Evolutionary conservation across 2,888 invertebrate genomes (phyloP).

Genomic region (Tiliacea citrago): DNA sequence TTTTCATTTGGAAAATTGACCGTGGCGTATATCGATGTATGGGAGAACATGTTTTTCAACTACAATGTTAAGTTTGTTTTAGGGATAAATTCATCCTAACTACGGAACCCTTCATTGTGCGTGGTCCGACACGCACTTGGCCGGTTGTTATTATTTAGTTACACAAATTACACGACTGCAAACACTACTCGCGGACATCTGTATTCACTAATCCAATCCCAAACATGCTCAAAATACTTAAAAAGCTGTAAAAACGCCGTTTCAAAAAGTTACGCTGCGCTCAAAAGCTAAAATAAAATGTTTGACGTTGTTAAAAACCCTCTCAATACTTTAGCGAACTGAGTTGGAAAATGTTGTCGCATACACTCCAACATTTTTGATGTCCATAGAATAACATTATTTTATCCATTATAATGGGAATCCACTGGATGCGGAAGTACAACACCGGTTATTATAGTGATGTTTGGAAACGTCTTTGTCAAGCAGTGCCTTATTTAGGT

Average conservation of each 20-base stretch:
- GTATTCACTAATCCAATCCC: constrained; percentile 40
- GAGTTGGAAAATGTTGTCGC: constrained; percentile 49
- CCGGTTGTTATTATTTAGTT: not conserved
- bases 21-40: too few species aligned
- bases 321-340: constrained; percentile 38
- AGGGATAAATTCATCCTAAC: too few species aligned
- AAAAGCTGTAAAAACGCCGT: constrained; percentile 43
- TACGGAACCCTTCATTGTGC: too few species aligned
- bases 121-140: too few species aligned
- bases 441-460: not conserved
- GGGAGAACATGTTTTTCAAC: too few species aligned
- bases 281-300: constrained; percentile 55
- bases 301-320: constrained; percentile 46
- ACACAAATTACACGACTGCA: not conserved
- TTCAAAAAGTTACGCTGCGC: constrained; percentile 40
- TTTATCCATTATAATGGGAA: not conserved
- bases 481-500: not conserved
- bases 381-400: constrained; percentile 41
- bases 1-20: too few species aligned
- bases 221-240: constrained; percentile 34
- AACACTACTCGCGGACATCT: constrained; percentile 13
- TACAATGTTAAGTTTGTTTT: too few species aligned
- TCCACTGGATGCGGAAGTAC: not conserved
- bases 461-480: not conserved
- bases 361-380: constrained; percentile 34